Percentiles rank a stretch among this genome's conserved stretches.
These are phyloP conservation scores for Teleogryllus occipitalis DNA, from an alignment of 1,140 invertebrate species.

Conservation along the genomic window DNA sequence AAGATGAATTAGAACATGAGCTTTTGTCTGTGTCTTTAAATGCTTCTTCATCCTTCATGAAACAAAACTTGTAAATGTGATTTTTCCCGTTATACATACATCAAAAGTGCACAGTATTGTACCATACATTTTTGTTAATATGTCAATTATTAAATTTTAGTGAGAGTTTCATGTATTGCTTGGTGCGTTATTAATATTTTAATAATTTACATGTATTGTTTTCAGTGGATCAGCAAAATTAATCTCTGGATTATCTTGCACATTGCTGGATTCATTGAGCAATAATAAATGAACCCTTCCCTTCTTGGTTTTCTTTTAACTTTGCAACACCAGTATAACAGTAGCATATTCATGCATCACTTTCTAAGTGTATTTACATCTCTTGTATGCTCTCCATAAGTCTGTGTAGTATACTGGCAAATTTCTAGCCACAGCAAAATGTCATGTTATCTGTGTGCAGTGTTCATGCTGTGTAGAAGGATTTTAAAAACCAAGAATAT, in stretches of 20 bases:
- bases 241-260: neutral
- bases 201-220: neutral
- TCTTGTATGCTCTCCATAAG: neutral
- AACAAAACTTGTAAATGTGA: neutral
- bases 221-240: neutral
- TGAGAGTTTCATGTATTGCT: neutral
- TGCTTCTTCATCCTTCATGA: neutral
- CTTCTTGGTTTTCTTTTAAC: neutral
- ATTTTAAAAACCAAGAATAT: neutral
- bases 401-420: neutral
- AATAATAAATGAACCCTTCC: neutral
- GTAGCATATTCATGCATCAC: neutral
- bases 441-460: constrained; percentile 7
- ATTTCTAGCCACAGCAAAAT: constrained; percentile 17
- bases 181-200: neutral
- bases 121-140: neutral
- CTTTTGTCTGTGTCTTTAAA: constrained; percentile 5
- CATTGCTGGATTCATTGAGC: neutral
- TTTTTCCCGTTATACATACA: neutral
- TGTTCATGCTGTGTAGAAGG: neutral
- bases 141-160: neutral
- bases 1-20: neutral
- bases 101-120: neutral
- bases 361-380: neutral
- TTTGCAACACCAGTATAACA: neutral